Conservation (phyloP, 2,113 vertebrate species). For the Montifringilla adamsi region DNA sequence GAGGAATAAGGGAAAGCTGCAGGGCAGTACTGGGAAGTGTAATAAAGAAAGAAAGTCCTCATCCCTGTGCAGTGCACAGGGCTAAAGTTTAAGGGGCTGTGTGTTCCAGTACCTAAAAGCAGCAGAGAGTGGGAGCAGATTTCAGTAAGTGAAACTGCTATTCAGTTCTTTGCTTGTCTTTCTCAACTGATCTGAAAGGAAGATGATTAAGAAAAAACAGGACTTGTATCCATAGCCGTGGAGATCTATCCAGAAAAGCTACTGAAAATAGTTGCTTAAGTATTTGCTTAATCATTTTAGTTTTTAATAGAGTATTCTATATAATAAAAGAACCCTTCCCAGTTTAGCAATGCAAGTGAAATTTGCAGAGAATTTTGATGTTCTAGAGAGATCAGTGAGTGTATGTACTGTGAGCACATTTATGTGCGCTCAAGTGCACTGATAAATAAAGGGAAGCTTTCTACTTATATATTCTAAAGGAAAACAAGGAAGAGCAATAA, state of each 20-base stretch:
- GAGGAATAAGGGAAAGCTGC: not conserved
- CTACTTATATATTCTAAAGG: not conserved
- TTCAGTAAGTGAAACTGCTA: not conserved
- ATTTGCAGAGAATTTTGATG: not conserved
- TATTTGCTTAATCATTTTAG: not conserved
- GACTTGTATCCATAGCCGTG: not conserved
- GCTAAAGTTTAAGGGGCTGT: not conserved
- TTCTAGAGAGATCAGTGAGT: not conserved
- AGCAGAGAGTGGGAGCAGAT: not conserved
- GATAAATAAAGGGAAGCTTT: not conserved
- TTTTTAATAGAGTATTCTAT: not conserved
- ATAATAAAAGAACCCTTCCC: not conserved
- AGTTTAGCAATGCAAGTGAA: not conserved
- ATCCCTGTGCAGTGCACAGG: not conserved
- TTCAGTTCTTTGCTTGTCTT: not conserved
- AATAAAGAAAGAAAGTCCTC: not conserved
- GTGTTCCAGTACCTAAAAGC: not conserved
- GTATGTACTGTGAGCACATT: not conserved
- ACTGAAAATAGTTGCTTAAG: not conserved
- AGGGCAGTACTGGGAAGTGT: not conserved
- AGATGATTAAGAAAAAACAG: not conserved
- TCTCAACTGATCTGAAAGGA: not conserved
- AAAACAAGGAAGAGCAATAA: not conserved
- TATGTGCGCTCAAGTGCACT: not conserved
- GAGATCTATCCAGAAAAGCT: not conserved